A percentile compares a stretch with the other conserved stretches of the same genome.
Evolutionary conservation across 2,113 vertebrate species (phyloP).

Genomic region (Uria lomvia): DNA sequence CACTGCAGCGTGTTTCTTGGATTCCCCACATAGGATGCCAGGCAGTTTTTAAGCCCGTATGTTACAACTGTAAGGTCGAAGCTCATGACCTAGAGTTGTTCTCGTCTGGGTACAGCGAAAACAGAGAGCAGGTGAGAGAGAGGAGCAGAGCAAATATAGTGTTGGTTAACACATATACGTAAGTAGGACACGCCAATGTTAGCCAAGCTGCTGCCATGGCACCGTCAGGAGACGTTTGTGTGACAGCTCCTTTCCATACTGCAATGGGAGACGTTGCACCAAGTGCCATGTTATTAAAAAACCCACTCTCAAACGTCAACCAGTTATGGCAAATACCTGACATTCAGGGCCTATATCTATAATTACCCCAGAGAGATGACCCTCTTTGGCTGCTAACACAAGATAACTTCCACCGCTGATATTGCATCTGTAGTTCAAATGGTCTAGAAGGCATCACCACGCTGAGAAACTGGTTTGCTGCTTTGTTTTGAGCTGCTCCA

Average conservation of each 20-base stretch:
- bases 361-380: not conserved
- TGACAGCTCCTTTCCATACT: not conserved
- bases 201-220: not conserved
- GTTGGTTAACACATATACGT: not conserved
- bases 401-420: not conserved
- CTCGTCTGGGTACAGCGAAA: not conserved
- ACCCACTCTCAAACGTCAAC: not conserved
- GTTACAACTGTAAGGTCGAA: not conserved
- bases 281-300: not conserved
- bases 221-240: not conserved
- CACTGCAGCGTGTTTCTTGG: not conserved
- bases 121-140: not conserved
- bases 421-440: rapidly evolving
- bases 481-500: not conserved
- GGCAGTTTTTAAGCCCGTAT: not conserved
- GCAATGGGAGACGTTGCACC: not conserved
- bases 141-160: not conserved
- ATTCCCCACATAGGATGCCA: not conserved
- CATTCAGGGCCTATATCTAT: not conserved
- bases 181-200: not conserved
- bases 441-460: not conserved
- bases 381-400: not conserved
- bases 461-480: not conserved
- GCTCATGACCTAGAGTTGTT: not conserved
- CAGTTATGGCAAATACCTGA: not conserved